phyloP scores from a whole-genome alignment of 1,140 invertebrate genomes.

The Onthophagus taurus region DNA sequence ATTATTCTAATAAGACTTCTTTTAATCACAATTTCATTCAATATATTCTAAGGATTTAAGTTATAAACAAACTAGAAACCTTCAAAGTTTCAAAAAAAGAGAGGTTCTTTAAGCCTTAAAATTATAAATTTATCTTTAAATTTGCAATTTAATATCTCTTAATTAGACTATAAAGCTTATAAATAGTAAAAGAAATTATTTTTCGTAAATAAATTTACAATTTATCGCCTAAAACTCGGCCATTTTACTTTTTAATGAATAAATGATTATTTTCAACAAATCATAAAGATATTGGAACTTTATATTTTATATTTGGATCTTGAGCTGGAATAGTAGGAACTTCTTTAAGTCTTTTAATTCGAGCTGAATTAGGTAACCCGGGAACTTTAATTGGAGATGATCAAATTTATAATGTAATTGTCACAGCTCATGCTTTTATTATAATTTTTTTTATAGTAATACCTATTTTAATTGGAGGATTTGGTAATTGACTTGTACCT shows the following conservation, averaged over 20 bases:
- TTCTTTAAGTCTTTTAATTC: conserved; percentile 55
- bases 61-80: conserved; percentile 48
- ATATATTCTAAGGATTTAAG: conserved; percentile 43
- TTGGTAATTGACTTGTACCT: conserved; percentile 68
- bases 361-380: conserved; percentile 52
- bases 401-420: conserved; percentile 62
- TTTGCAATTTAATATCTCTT: conserved; percentile 47
- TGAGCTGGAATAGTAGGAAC: conserved; percentile 56
- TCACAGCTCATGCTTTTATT: conserved; percentile 63
- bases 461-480: conserved; percentile 66
- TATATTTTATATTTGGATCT: conserved; percentile 64
- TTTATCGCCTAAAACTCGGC: conserved; percentile 44
- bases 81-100: conserved; percentile 48
- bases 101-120: conserved; percentile 39
- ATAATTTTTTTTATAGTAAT: conserved; percentile 78
- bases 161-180: conserved; percentile 40
- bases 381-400: conserved; percentile 52
- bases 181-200: conserved; percentile 39
- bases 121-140: conserved; percentile 41
- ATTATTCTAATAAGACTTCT: conserved; percentile 32
- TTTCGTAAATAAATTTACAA: conserved; percentile 47
- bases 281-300: conserved; percentile 66
- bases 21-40: conserved; percentile 33
- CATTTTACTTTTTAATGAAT: conserved; percentile 38
- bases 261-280: conserved; percentile 58